These are phyloP conservation scores for Caradrina kadenii DNA, from an alignment of 2,888 invertebrate genomes.

Conservation along the genomic window DNA sequence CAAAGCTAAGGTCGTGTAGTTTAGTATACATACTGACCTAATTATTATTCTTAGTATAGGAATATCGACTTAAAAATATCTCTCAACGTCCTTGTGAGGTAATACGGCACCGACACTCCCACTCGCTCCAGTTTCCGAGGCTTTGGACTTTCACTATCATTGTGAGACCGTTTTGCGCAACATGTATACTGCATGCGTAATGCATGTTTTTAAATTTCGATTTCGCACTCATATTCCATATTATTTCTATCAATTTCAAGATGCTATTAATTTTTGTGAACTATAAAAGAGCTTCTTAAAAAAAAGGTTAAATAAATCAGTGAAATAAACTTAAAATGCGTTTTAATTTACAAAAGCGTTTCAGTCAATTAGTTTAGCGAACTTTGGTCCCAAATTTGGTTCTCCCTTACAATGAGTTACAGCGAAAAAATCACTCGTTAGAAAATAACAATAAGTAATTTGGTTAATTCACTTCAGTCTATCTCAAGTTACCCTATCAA, in stretches of 20 bases:
- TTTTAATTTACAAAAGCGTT: slow-evolving; percentile 55
- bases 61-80: slow-evolving; percentile 69
- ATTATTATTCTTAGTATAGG: slow-evolving; percentile 49
- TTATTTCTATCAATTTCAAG: neutral
- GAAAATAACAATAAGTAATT: slow-evolving; percentile 50
- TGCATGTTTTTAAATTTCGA: slow-evolving; percentile 47
- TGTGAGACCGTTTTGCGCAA: slow-evolving; percentile 83
- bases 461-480: slow-evolving; percentile 54
- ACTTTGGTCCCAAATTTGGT: slow-evolving; percentile 26
- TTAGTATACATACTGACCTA: slow-evolving; percentile 29
- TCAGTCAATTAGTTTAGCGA: slow-evolving; percentile 31
- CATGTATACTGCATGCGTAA: slow-evolving; percentile 68
- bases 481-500: slow-evolving; percentile 44
- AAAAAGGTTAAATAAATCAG: slow-evolving; percentile 30
- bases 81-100: slow-evolving; percentile 85
- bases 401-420: slow-evolving; percentile 3
- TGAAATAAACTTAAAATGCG: slow-evolving; percentile 34
- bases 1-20: slow-evolving; percentile 41
- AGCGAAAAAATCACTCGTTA: slow-evolving; percentile 33
- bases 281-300: too few relatives aligned
- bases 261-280: too few relatives aligned
- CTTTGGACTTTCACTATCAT: slow-evolving; percentile 88
- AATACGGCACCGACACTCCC: slow-evolving; percentile 77
- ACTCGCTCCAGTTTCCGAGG: slow-evolving; percentile 83
- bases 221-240: slow-evolving; percentile 2